A percentile compares a stretch with the other conserved stretches of the same genome.
Conservation (phyloP, 2,888 invertebrate genomes). For the Myopa tessellatipennis region DNA sequence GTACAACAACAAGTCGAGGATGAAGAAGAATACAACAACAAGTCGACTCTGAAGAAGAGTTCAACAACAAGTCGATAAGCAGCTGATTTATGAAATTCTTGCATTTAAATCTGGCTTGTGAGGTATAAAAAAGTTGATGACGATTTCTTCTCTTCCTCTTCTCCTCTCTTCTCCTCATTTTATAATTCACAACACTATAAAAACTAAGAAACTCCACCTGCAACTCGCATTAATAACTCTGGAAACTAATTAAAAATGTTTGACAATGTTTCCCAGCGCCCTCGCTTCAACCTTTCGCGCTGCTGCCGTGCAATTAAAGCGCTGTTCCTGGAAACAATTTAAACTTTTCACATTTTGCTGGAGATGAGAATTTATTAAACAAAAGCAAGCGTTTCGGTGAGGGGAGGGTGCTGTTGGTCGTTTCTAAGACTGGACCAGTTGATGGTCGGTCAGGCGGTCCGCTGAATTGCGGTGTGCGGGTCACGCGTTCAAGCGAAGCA, state of each 20-base stretch:
- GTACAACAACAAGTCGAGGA: no score
- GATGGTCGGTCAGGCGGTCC: neutral
- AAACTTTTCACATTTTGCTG: constrained; percentile 59
- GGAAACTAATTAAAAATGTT: constrained; percentile 8
- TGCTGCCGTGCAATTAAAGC: neutral
- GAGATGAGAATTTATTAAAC: constrained; percentile 34
- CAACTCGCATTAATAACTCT: constrained; percentile 9
- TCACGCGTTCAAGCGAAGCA: neutral
- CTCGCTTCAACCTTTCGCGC: neutral
- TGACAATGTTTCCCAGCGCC: neutral
- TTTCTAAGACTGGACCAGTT: neutral
- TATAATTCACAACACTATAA: no score
- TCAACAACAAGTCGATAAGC: no score
- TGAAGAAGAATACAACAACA: no score
- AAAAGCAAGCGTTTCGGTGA: constrained; percentile 8
- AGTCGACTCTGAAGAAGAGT: no score
- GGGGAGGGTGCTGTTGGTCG: neutral
- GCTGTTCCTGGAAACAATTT: constrained; percentile 58
- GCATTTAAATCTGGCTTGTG: no score
- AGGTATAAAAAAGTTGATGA: no score
- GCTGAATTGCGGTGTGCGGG: neutral
- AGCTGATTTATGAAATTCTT: no score
- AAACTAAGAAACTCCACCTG: neutral
- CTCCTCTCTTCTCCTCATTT: no score
- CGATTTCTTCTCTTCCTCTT: no score